These are phyloP conservation scores for Egretta garzetta DNA, from an alignment of 2,113 vertebrate genomes.

Conservation along the genomic window DNA sequence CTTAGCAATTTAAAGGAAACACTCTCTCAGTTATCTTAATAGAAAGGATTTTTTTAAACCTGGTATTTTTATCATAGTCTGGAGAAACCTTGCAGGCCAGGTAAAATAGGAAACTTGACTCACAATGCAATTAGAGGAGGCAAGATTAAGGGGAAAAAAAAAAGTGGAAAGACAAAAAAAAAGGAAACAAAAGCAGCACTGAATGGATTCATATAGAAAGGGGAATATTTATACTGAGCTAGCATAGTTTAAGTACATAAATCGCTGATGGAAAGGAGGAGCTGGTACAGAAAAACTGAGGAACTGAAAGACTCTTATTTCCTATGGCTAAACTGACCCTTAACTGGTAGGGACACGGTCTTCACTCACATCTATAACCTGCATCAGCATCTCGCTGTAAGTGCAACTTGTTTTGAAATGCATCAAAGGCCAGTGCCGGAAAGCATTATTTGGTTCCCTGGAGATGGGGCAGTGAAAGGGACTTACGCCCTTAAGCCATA, in stretches of 20 bases:
- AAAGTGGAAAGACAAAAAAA: neutral
- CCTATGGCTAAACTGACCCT: neutral
- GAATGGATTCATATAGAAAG: neutral
- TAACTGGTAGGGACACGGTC: neutral
- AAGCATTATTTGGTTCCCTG: neutral
- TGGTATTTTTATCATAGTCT: constrained; percentile 1
- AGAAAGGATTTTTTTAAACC: neutral
- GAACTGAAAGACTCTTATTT: neutral
- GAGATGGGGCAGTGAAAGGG: neutral
- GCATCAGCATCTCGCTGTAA: neutral
- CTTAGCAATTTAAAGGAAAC: neutral
- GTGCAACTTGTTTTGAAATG: neutral
- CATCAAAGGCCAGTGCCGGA: neutral
- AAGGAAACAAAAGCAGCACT: neutral
- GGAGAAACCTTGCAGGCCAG: neutral
- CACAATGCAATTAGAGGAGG: neutral
- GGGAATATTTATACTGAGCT: neutral
- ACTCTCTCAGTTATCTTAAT: neutral
- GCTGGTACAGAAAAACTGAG: neutral
- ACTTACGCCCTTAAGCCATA: neutral
- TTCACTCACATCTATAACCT: neutral
- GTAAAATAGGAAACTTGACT: constrained; percentile 28
- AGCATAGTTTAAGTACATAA: neutral
- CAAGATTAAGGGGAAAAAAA: neutral
- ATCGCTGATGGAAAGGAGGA: neutral